Conservation (phyloP, 2,888 invertebrate genomes). For the Rotaria magnacalcarata region DNA sequence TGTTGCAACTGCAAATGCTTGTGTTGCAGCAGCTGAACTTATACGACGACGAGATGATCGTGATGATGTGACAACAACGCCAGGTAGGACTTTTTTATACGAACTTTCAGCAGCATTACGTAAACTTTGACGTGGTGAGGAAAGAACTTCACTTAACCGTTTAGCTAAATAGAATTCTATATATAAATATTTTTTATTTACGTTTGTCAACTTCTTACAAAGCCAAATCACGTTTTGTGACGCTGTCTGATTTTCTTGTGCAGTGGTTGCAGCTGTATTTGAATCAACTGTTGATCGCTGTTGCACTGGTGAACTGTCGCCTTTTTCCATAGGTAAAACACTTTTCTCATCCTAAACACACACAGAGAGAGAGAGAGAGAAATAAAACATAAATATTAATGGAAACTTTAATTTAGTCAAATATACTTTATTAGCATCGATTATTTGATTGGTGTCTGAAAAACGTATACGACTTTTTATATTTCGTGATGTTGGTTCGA, state of each 20-base stretch:
- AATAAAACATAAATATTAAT: not conserved
- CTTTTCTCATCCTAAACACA: not conserved
- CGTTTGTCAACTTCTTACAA: not conserved
- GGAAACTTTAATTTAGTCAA: not conserved
- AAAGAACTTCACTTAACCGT: constrained; percentile 34
- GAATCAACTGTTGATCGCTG: not conserved
- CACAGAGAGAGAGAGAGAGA: too few species aligned
- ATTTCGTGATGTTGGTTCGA: not conserved
- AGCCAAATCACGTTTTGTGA: constrained; percentile 11
- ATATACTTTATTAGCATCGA: not conserved
- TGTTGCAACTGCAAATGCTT: constrained; percentile 83
- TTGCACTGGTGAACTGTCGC: not conserved
- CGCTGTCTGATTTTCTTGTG: not conserved
- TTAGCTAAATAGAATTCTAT: not conserved
- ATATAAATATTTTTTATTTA: too few species aligned
- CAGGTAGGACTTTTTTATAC: constrained; percentile 65
- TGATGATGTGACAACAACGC: constrained; percentile 83
- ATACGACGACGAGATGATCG: constrained; percentile 74
- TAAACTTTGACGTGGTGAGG: constrained; percentile 28
- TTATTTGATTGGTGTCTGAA: not conserved
- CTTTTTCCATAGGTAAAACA: not conserved
- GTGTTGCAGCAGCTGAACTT: constrained; percentile 65
- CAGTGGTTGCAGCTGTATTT: not conserved
- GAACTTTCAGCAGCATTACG: constrained; percentile 14
- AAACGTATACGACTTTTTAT: not conserved